These are phyloP conservation scores for Nemotelus pantherinus DNA, from an alignment of 2,888 invertebrate genomes.

Conservation along the genomic window DNA sequence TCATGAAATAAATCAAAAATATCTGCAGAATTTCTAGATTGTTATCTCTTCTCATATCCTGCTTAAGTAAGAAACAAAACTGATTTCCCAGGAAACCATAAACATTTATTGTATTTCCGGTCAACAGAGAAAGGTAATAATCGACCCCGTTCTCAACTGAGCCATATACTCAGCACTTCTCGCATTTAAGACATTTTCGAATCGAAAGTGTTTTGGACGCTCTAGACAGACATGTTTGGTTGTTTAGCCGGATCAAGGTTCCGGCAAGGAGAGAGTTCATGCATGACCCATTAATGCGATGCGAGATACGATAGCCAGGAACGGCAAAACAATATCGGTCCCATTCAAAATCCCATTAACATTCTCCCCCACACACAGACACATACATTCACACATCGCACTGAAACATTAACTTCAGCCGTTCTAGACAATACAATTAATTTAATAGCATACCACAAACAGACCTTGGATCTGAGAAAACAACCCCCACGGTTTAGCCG, in stretches of 20 bases:
- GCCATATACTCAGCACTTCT: not conserved
- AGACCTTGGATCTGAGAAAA: not conserved
- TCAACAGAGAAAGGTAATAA: not conserved
- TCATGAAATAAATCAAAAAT: no score
- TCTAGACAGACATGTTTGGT: not conserved
- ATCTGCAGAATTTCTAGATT: no score
- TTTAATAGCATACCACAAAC: constrained; percentile 25
- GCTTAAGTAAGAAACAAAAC: not conserved
- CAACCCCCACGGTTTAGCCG: not conserved
- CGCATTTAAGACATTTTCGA: not conserved
- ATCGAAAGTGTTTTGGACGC: not conserved
- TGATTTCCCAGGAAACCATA: not conserved
- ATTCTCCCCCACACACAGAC: not conserved
- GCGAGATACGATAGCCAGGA: constrained; percentile 8
- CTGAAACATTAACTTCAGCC: constrained; percentile 21
- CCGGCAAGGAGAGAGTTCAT: not conserved
- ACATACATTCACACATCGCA: not conserved
- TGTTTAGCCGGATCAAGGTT: no score
- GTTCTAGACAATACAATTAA: constrained; percentile 25
- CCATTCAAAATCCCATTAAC: constrained; percentile 24
- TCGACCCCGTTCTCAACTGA: not conserved
- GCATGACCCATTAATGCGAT: constrained; percentile 33
- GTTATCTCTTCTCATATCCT: not conserved
- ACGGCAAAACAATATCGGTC: constrained; percentile 10
- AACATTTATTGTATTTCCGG: not conserved